Evolutionary conservation across 2,797 vertebrate species (phyloP).

Genomic region (Sebastolobus alascanus): DNA sequence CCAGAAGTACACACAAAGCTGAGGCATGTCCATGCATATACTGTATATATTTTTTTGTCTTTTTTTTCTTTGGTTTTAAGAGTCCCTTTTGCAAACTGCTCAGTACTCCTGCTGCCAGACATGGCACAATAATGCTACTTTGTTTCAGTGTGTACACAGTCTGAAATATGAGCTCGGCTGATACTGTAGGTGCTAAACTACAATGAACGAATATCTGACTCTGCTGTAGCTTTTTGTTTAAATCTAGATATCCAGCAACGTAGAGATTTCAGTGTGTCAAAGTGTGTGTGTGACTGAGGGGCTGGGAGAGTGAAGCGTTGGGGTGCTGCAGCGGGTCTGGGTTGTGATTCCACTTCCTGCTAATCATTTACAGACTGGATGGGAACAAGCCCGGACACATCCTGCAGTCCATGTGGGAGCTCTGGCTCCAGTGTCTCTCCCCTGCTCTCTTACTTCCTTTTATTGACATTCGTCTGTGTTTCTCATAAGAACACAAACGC

Average conservation of each 20-base stretch:
- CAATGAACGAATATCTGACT: conserved; percentile 12
- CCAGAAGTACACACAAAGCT: not conserved
- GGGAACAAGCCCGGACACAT: conserved; percentile 70
- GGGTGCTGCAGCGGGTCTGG: conserved; percentile 11
- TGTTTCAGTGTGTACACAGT: conserved; percentile 18
- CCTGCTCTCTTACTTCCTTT: conserved; percentile 34
- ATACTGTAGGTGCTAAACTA: not conserved
- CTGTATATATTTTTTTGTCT: not conserved
- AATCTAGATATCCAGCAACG: conserved; percentile 17
- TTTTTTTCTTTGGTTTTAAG: not conserved
- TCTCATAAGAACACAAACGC: conserved; percentile 23
- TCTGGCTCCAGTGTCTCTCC: conserved; percentile 21
- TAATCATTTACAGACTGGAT: conserved; percentile 74
- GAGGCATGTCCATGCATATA: not conserved
- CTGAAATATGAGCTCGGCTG: not conserved
- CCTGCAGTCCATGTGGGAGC: conserved; percentile 29
- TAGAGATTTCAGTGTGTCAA: conserved; percentile 20
- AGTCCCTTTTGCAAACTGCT: not conserved
- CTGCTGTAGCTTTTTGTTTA: conserved; percentile 8
- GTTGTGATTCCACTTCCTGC: conserved; percentile 48
- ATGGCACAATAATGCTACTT: not conserved
- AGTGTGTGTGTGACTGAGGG: not conserved
- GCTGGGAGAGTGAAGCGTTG: not conserved
- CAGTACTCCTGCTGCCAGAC: not conserved
- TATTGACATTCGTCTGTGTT: conserved; percentile 37